A percentile compares a stretch with the other conserved stretches of the same genome.
Evolutionary conservation across 2,113 vertebrate species (phyloP).

Genomic region (Microtus richardsoni): DNA sequence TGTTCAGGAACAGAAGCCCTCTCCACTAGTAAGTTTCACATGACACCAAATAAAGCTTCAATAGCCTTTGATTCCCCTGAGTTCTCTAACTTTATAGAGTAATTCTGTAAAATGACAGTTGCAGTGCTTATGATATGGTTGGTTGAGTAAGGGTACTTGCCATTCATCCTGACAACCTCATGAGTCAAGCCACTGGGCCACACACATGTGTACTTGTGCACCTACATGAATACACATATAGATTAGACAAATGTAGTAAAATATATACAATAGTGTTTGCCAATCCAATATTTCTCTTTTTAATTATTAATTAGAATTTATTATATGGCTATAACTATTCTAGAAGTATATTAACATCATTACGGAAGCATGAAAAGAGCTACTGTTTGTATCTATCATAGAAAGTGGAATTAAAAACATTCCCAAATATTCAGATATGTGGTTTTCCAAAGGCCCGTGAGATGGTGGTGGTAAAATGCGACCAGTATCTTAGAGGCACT

Average conservation of each 20-base stretch:
- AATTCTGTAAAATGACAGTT: not conserved
- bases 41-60: not conserved
- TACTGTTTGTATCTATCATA: not conserved
- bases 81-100: not conserved
- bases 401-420: not conserved
- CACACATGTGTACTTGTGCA: not conserved
- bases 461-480: not conserved
- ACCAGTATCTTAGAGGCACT: not conserved
- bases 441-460: not conserved
- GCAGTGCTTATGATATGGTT: not conserved
- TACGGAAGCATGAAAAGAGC: not conserved
- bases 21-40: not conserved
- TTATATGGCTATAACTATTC: not conserved
- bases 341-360: not conserved
- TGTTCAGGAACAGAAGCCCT: not conserved
- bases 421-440: not conserved
- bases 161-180: not conserved
- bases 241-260: not conserved
- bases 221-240: not conserved
- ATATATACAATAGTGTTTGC: no score
- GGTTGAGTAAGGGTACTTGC: not conserved
- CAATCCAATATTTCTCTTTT: not conserved
- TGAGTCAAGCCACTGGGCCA: not conserved
- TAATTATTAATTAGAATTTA: not conserved
- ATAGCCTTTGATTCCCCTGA: not conserved